Conservation (phyloP, 2,797 vertebrate genomes). For the Liasis olivaceus region DNA sequence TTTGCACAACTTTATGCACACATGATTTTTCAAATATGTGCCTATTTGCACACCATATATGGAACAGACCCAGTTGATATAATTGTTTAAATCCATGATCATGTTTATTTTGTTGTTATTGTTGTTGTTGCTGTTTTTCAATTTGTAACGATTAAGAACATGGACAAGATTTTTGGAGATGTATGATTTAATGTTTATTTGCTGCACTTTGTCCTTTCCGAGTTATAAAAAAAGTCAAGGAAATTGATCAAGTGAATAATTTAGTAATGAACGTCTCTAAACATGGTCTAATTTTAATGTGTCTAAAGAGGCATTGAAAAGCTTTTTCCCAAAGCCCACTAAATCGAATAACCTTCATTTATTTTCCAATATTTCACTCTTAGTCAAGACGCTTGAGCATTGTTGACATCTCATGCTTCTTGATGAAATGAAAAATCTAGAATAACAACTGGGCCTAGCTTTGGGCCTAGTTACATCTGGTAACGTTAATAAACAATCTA, state of each 20-base stretch:
- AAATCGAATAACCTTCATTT: not conserved
- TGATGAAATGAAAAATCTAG: not conserved
- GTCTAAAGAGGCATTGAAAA: not conserved
- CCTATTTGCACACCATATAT: not conserved
- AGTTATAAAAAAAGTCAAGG: not conserved
- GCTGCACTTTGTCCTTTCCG: not conserved
- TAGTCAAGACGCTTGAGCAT: not conserved
- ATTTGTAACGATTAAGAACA: not conserved
- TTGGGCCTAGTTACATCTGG: not conserved
- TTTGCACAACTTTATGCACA: not conserved
- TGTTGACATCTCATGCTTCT: not conserved
- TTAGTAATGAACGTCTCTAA: not conserved
- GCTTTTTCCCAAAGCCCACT: not conserved
- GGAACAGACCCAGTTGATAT: not conserved
- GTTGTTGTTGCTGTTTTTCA: not conserved
- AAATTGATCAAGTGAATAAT: not conserved
- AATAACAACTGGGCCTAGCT: not conserved
- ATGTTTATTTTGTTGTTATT: not conserved
- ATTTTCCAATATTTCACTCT: not conserved
- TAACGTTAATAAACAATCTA: not conserved
- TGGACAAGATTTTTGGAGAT: not conserved
- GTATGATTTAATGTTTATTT: not conserved
- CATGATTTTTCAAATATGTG: not conserved
- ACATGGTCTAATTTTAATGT: not conserved
- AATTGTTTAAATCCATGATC: not conserved